A percentile compares a stretch with the other conserved stretches of the same genome.
Conservation (phyloP, 2,797 vertebrate species). For the Enteromius trimaculatus region DNA sequence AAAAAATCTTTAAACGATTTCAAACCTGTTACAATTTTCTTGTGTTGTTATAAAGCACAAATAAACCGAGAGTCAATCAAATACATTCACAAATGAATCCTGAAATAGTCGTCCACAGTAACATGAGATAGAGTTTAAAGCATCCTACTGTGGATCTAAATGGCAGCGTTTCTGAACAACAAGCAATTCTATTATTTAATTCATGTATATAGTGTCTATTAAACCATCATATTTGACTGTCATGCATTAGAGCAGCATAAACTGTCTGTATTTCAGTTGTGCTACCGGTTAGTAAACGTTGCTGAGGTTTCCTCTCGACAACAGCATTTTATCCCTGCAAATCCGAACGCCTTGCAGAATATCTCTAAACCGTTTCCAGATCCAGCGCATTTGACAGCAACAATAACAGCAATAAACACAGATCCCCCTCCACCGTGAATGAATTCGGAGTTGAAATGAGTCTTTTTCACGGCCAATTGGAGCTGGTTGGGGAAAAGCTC, state of each 20-base stretch:
- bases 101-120: background rate
- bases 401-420: slow-evolving; percentile 74
- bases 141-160: background rate
- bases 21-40: background rate
- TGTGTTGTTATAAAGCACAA: background rate
- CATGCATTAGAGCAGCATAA: slow-evolving; percentile 32
- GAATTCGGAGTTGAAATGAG: slow-evolving; percentile 72
- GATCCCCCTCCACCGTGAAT: slow-evolving; percentile 77
- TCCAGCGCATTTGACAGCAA: slow-evolving; percentile 73
- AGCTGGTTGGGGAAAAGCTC: slow-evolving; percentile 68
- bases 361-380: slow-evolving; percentile 61
- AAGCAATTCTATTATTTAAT: slow-evolving; percentile 1
- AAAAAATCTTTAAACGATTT: background rate
- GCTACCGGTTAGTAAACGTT: slow-evolving; percentile 45
- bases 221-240: slow-evolving; percentile 22
- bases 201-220: background rate
- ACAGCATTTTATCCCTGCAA: slow-evolving; percentile 62
- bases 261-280: slow-evolving; percentile 48
- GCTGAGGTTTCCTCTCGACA: slow-evolving; percentile 59
- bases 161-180: background rate
- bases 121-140: slow-evolving; percentile 3
- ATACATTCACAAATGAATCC: too few species aligned
- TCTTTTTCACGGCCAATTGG: slow-evolving; percentile 82
- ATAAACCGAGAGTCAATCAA: background rate
- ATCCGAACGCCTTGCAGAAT: slow-evolving; percentile 63